Base-by-base conservation (phyloP, 2,113 vertebrate species). In the Myiagra hebetior region DNA sequence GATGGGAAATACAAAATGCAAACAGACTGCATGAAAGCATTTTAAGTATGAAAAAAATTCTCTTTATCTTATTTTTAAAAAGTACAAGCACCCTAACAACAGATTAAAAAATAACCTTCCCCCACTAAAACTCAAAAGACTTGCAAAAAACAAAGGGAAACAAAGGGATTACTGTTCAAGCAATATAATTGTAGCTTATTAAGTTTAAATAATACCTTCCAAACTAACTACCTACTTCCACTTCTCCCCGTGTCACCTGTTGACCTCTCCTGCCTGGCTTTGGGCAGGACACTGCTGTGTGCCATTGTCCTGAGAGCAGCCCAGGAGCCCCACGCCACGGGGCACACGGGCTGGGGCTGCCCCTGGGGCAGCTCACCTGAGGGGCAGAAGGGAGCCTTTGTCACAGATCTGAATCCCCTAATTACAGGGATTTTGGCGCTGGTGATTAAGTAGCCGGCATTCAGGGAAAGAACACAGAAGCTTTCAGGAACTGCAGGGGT, bases 161-260 rank as follows among this genome's bases (percentile, higher is more conserved):
- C 96, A 97, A 95, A 93, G 72, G 87, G 88, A 96, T 97, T 97
- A 91, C 94, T 95, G 97, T 96, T 98, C 96, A 94, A 89, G 97
- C 94, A 91, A 82, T 55, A 84, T 97, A 98, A 98, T 95, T 97
- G 96, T 47, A 97, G 96, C 93, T 96, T 97, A 96, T 95, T 96
- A 97, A 88, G 68, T 90, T 97, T 85, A 97, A 98, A 97, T 97
- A 97, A 98, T 97, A 97, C 96, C 96, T 96, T 97, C 93, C 87
- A 85, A 97, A 95, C 91, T 87, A 87, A 91, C 97, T 94, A 90
- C 97, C 93, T 62, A 55, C 59, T 95, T 97, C 95, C 83, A 82
- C 39, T 64, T 95, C 95, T 95, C 72, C 30, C 91, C 50, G 50
- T 86, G 96, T 97, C 97, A 98, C 97, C 97, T 97, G 97, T 46